Evolutionary conservation across 2,113 vertebrate genomes (phyloP).

Genomic region (Grammomys dolichurus): DNA sequence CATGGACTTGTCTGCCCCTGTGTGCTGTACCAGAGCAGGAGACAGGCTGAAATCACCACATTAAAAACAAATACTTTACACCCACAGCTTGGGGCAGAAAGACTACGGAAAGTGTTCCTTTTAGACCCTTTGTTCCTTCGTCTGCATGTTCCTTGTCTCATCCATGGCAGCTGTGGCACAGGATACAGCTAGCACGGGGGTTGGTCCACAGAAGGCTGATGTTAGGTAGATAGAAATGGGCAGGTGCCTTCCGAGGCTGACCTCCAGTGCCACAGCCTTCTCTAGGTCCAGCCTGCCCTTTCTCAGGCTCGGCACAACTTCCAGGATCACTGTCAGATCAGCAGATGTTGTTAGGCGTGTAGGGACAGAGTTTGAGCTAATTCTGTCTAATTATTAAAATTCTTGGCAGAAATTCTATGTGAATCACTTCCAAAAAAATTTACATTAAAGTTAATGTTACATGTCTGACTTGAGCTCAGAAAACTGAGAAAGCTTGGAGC

Average conservation of each 20-base stretch:
- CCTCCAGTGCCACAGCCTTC: background rate
- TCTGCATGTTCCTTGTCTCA: background rate
- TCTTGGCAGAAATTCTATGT: constrained; percentile 85
- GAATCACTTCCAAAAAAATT: constrained; percentile 87
- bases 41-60: background rate
- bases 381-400: constrained; percentile 87
- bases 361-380: constrained; percentile 82
- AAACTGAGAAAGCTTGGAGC: constrained; percentile 59
- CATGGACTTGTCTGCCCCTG: background rate
- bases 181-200: background rate
- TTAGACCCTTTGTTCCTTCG: background rate
- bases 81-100: background rate
- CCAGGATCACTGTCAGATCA: constrained; percentile 72
- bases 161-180: background rate
- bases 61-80: background rate
- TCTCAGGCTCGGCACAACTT: constrained; percentile 47
- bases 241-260: background rate
- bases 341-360: constrained; percentile 86
- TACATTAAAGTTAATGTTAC: constrained; percentile 75
- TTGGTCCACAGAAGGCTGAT: background rate
- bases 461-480: constrained; percentile 77
- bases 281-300: background rate
- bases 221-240: background rate
- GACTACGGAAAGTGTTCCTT: background rate
- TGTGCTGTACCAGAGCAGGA: background rate